phyloP scores from a whole-genome alignment of 2,888 invertebrate genomes.

The Yponomeuta plumbellus region DNA sequence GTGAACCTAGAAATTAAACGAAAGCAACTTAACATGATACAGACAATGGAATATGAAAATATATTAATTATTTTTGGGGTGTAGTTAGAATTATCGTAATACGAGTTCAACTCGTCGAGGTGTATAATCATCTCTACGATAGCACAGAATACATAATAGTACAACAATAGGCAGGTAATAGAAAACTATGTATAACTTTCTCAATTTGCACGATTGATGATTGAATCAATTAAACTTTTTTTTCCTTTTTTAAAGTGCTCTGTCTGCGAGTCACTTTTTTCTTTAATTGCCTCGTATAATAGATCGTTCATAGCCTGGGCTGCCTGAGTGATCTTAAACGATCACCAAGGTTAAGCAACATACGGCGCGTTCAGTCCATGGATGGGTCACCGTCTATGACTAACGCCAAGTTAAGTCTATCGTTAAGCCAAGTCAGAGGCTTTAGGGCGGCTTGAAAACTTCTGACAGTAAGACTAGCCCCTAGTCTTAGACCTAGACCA shows the following conservation, averaged over 20 bases:
- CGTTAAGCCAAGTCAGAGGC: too few species aligned
- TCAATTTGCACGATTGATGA: background rate
- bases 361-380: too few species aligned
- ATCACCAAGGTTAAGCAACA: too few species aligned
- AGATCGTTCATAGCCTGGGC: too few species aligned
- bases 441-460: too few species aligned
- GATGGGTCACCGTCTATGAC: too few species aligned
- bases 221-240: background rate
- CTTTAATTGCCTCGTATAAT: background rate
- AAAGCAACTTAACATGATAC: background rate
- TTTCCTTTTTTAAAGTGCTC: background rate
- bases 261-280: background rate
- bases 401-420: too few species aligned
- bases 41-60: background rate
- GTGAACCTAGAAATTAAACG: background rate
- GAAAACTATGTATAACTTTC: background rate
- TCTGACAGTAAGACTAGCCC: too few species aligned
- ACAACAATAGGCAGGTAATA: background rate
- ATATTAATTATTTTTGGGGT: background rate
- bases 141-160: too few species aligned
- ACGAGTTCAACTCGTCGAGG: background rate
- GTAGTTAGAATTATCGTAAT: background rate
- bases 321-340: too few species aligned
- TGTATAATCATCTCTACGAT: constrained; percentile 1
- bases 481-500: too few species aligned